These are phyloP conservation scores for Rachycentron canadum DNA, from an alignment of 2,797 vertebrate genomes.

Conservation along the genomic window DNA sequence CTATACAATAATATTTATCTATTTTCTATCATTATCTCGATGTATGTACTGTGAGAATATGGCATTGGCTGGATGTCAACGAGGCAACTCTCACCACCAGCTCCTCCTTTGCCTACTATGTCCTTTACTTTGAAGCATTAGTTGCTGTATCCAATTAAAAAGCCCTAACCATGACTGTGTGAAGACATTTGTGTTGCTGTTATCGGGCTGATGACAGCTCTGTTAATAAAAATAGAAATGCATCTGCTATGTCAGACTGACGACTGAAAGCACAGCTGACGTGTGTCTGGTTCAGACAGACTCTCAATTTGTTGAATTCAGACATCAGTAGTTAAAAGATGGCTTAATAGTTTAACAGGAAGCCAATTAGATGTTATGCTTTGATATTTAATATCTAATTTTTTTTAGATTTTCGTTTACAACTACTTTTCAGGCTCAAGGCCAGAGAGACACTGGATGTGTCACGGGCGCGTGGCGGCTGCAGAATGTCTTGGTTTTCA, in stretches of 20 bases:
- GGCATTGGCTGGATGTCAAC: not conserved
- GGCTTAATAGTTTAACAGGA: not conserved
- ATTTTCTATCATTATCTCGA: not conserved
- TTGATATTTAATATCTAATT: too few species aligned
- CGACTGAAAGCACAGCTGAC: constrained; percentile 10
- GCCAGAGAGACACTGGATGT: too few species aligned
- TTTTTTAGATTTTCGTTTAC: not conserved
- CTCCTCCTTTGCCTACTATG: not conserved
- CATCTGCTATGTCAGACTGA: constrained; percentile 28
- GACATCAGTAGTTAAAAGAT: not conserved
- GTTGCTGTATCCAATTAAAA: not conserved
- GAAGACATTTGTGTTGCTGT: constrained; percentile 3
- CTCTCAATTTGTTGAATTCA: constrained; percentile 3
- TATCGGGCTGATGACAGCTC: not conserved
- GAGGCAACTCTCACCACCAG: not conserved
- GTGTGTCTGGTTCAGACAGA: not conserved
- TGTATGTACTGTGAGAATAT: not conserved
- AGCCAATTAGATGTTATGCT: not conserved
- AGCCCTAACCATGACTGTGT: not conserved
- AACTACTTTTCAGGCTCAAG: too few species aligned
- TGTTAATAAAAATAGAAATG: not conserved
- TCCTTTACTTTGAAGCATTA: not conserved
- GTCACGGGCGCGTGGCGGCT: too few species aligned
- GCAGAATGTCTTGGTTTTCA: too few species aligned
- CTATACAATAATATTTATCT: too few species aligned